Evolutionary conservation across 37 sponge, comb jelly and placozoan genomes (phyloP), one percentile per base, ranked within the genome.

Genomic region (Aplysina aerophoba): DNA sequence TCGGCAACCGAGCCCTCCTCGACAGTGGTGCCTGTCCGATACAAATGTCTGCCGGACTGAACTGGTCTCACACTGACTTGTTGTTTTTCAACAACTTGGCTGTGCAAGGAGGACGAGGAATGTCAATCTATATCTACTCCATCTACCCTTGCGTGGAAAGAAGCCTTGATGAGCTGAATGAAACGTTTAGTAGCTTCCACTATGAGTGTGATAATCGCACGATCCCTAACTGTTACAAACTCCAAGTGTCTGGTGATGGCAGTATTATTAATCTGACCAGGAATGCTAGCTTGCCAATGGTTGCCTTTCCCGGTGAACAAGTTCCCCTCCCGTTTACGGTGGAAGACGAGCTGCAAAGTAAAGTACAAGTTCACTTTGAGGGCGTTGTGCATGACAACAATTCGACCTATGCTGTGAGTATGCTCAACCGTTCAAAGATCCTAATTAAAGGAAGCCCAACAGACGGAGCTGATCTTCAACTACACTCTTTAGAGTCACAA

Each of bases 81-180:
- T 3, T 6, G 15, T 93, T 93, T 73, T 30, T 50, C 31, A 73
- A 69, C 41, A 92, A 92, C 53, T 15, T 37, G 6, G 87, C 82
- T 28, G 16, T 31, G 4, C 59, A 56, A 6, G 79, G 69, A 4
- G 19, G 25, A 11, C 4, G 53, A 17, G 73, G 73, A 8, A 73
- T 80, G 39, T 55, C 89, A 38, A 92, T 92, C 16, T 79, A 86
- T 71, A 59, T 83, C 0, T 85, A 89, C 27, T 89, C 93, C 3
- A 30, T 92, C 22, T 62, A 80, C 0, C 80, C 89, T 3, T 92
- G 93, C 40, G 25, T 87, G 55, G n/a, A 80, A 20, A 28, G 19
- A 27, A 38, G 28, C 73, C 11, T 12, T 2, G 34, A 58, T 22
- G 44, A 35, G 5, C 11, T 55, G 4, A 81, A 22, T 0, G 56